These are phyloP conservation scores for Scytalopus superciliaris DNA, from an alignment of 2,113 vertebrate genomes.

Conservation along the genomic window DNA sequence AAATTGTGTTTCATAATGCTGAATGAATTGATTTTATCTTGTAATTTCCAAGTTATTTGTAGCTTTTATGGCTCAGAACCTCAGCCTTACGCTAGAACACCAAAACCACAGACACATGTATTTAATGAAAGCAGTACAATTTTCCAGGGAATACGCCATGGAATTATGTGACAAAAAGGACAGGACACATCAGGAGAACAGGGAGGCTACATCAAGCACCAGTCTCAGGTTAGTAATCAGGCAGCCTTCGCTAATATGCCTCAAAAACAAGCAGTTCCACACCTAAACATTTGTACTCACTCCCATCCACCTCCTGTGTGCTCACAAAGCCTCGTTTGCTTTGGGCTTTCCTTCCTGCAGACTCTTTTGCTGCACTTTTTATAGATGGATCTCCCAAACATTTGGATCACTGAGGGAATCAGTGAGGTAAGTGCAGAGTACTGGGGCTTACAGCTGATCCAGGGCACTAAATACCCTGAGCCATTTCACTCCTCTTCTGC, in stretches of 20 bases:
- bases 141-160: background rate
- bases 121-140: background rate
- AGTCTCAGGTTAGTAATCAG: background rate
- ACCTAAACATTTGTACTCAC: background rate
- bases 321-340: background rate
- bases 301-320: background rate
- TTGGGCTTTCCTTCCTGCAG: background rate
- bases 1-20: background rate
- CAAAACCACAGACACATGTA: background rate
- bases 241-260: background rate
- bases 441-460: background rate
- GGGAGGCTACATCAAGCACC: background rate
- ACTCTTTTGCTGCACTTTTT: background rate
- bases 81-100: background rate
- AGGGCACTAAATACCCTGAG: background rate
- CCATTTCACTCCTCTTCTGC: background rate
- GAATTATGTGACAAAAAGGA: background rate
- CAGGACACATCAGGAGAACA: background rate
- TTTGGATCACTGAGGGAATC: background rate
- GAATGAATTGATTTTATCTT: background rate
- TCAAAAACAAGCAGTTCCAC: background rate
- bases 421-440: accelerated
- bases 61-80: background rate
- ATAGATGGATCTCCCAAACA: background rate
- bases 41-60: background rate